Base-by-base conservation (phyloP, 2,888 invertebrate species). In the Trissolcus japonicus region DNA sequence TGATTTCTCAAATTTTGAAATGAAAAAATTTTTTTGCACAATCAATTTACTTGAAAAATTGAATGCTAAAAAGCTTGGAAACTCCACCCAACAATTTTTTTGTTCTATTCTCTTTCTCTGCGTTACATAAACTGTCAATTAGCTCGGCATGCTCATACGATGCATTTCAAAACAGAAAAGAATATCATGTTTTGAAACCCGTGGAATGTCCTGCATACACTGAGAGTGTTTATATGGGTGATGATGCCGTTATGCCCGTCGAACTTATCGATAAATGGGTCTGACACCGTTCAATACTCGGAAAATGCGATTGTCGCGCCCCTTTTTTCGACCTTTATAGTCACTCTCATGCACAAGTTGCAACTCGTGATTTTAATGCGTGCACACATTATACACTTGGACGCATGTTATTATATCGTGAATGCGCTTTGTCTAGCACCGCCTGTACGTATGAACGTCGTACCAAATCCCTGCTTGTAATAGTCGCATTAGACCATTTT, bases 341-440 rank as follows among this genome's bases (percentile, higher is more conserved):
- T 48, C 54, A 69, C 51, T 35, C 35, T 40, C 46, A 29, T 50
- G 40, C 19, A 17, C 54, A 46, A 54, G 65, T 43, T 53, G 48
- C 43, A 56, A 19, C 66, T 66, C 55, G 76, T 65, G 66, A 76
- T 71, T 76, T 76, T 61, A 66, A 76, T 66, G 71, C 61, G 17
- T 51, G 60, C 53, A 60, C 65, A 69, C 50, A 60, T 75, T 57
- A 72, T 29, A 41, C 65, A 55, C 41, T 65, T 46, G 60, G 48
- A 17, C 14, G 65, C 54, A 57, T 60, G n/a, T 65, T 57, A 59
- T 63, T 60, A 57, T 40, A 65, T 29, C 48, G n/a, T 60, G 14
- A 69, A 65, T 63, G 60, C 21, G 68, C 56, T 35, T 35, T 35
- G 35, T 35, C 35, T 46, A 46, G 14, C 6, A 3, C 16, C n/a